Evolutionary conservation across 2,888 invertebrate genomes (phyloP).

Genomic region (Epinotia bilunana): DNA sequence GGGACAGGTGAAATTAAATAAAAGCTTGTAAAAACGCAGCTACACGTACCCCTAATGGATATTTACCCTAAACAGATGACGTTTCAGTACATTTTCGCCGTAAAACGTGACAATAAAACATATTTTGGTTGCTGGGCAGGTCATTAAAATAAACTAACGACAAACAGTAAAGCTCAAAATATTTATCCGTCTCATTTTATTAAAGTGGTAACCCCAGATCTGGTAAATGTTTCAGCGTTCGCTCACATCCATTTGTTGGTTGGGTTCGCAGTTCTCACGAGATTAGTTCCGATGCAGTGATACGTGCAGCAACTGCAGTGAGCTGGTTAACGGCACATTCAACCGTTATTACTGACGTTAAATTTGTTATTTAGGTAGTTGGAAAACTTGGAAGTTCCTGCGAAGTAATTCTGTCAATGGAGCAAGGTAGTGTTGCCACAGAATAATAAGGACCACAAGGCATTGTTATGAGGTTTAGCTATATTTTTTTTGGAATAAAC

Average conservation of each 20-base stretch:
- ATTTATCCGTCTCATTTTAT: neutral
- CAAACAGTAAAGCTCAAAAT: neutral
- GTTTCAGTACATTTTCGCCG: too few relatives aligned
- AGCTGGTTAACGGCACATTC: neutral
- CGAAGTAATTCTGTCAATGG: neutral
- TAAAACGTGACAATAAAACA: too few relatives aligned
- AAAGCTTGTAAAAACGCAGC: too few relatives aligned
- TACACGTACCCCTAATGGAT: too few relatives aligned
- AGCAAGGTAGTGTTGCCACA: too few relatives aligned
- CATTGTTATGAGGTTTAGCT: too few relatives aligned
- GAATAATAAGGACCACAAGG: too few relatives aligned
- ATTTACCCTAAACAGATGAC: too few relatives aligned
- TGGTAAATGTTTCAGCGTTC: conserved; percentile 11
- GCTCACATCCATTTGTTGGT: conserved; percentile 5
- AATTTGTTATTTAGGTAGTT: neutral
- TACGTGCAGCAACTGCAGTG: conserved; percentile 13
- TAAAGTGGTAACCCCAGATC: neutral
- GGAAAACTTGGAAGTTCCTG: neutral
- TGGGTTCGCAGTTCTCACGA: conserved; percentile 4
- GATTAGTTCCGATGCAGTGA: neutral
- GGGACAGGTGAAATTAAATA: too few relatives aligned
- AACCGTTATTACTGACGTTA: conserved; percentile 5
- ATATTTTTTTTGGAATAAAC: too few relatives aligned
- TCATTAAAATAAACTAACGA: too few relatives aligned
- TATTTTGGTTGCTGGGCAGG: too few relatives aligned